Base-by-base conservation (phyloP, 1,140 invertebrate genomes). In the Atopsyche davidsoni region DNA sequence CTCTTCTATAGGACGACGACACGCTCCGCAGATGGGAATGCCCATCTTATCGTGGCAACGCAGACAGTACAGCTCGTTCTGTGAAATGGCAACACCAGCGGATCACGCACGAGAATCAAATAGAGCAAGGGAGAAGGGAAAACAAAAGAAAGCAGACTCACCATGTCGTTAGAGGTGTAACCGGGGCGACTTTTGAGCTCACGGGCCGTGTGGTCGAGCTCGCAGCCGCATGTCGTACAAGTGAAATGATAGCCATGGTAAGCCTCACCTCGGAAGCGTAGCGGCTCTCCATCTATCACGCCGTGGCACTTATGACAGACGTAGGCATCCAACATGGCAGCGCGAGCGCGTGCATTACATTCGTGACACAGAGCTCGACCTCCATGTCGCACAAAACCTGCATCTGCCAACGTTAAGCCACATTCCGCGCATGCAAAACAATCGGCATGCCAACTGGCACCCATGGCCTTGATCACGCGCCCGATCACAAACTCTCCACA, bases 201-300 rank as follows among this genome's bases (percentile, higher is more conserved):
- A 40, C 96, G 74, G 4, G 95, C 95, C 64, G 93, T 94, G 34
- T 89, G 85, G 71, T 89, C 89, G 22, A 91, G 73, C 69, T 92
- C 88, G 1, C 86, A 77, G 35, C 87, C 86, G 72, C 93, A 97
- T 2, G 87, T 79, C 24, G 89, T 88, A 67, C 97, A 99, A 64
- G 96, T 98, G 72, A 99, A 99, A 70, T 99, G 97, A 75, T 99
- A 99, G 0, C 95, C 92, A 75, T 99, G 97, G 75, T 95, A 99
- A 1, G 94, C 88, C 73, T 99, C 96, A 22, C 93, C 93, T 34
- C 92, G 85, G 73, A 91, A 98, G 59, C 94, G 86, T 53, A 99
- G 77, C 32, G 96, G 95, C 59, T 95, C 91, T 57, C 96, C 94
- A 66, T 99, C 96, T 60, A 99, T 97, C 2, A 96, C 80, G 4